Evolutionary conservation across 2,113 vertebrate species (phyloP).

Genomic region (Hippocampus abdominalis): DNA sequence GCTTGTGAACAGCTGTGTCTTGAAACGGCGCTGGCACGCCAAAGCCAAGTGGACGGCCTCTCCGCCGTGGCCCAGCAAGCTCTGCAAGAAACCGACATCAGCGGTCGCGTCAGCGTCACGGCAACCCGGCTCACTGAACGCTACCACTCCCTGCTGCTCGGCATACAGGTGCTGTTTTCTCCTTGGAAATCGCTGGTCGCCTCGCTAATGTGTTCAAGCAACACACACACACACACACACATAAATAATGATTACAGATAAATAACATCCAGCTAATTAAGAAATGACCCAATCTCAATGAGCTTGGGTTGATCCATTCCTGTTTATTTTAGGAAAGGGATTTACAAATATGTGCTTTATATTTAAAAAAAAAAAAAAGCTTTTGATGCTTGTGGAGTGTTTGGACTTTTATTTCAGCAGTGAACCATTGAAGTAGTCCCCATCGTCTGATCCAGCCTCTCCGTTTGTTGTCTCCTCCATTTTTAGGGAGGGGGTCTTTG

Average conservation of each 20-base stretch:
- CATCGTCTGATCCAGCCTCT: conserved; percentile 48
- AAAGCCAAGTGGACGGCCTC: conserved; percentile 88
- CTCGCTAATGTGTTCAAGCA: too few species aligned
- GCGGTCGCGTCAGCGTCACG: conserved; percentile 79
- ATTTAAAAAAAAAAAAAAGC: background rate
- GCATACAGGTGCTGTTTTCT: conserved; percentile 74
- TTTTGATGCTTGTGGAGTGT: conserved; percentile 35
- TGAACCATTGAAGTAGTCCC: conserved; percentile 41
- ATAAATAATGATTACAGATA: too few species aligned
- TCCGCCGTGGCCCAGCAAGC: conserved; percentile 86
- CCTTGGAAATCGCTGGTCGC: background rate
- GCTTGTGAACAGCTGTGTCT: conserved; percentile 78
- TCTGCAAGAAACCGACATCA: conserved; percentile 84
- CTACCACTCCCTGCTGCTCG: conserved; percentile 88
- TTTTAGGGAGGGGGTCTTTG: conserved; percentile 27
- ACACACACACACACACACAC: too few species aligned
- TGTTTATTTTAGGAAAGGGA: too few species aligned
- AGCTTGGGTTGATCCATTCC: too few species aligned
- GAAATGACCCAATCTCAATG: too few species aligned
- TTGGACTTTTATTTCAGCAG: conserved; percentile 33
- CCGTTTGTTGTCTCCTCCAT: conserved; percentile 48
- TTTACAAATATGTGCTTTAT: too few species aligned
- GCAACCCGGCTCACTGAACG: conserved; percentile 85
- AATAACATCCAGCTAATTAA: too few species aligned
- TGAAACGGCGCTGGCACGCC: conserved; percentile 76